Percentiles rank a stretch among this genome's conserved stretches.
Evolutionary conservation across 2,888 invertebrate genomes (phyloP).

Genomic region (Lagria hirta): DNA sequence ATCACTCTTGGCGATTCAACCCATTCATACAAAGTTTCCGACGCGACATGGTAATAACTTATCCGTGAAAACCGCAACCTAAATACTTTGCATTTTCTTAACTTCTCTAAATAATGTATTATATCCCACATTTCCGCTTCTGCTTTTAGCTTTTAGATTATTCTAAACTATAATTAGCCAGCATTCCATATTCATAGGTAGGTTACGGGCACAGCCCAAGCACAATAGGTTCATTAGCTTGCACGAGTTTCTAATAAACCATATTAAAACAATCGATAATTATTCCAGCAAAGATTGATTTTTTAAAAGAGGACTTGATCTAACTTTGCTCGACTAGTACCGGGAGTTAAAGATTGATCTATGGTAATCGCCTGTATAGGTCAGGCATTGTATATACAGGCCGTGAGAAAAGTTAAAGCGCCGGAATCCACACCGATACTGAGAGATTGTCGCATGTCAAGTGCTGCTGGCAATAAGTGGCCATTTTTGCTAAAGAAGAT

Average conservation of each 20-base stretch:
- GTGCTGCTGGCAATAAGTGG: slow-evolving; percentile 20
- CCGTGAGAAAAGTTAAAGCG: slow-evolving; percentile 34
- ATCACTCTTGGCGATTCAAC: too few species aligned
- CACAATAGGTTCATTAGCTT: slow-evolving; percentile 18
- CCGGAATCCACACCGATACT: slow-evolving; percentile 16
- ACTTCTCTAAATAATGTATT: too few species aligned
- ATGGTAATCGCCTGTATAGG: slow-evolving; percentile 36
- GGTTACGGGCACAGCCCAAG: slow-evolving; percentile 9
- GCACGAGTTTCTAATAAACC: slow-evolving; percentile 3
- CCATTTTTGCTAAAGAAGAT: slow-evolving; percentile 10
- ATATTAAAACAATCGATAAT: slow-evolving; percentile 10
- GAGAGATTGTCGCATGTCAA: slow-evolving; percentile 23
- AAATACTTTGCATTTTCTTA: too few species aligned
- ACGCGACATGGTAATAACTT: too few species aligned
- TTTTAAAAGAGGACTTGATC: slow-evolving; percentile 6
- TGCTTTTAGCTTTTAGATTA: too few species aligned
- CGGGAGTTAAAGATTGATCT: slow-evolving; percentile 31
- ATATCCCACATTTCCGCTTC: too few species aligned
- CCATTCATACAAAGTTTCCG: too few species aligned
- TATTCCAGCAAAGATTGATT: slow-evolving; percentile 6
- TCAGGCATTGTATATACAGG: slow-evolving; percentile 32
- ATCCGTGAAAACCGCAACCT: too few species aligned
- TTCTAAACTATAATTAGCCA: too few species aligned
- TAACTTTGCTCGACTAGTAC: too few species aligned
- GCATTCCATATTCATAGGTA: slow-evolving; percentile 5